phyloP scores from a whole-genome alignment of 2,797 vertebrate genomes.

The Lepus townsendii region DNA sequence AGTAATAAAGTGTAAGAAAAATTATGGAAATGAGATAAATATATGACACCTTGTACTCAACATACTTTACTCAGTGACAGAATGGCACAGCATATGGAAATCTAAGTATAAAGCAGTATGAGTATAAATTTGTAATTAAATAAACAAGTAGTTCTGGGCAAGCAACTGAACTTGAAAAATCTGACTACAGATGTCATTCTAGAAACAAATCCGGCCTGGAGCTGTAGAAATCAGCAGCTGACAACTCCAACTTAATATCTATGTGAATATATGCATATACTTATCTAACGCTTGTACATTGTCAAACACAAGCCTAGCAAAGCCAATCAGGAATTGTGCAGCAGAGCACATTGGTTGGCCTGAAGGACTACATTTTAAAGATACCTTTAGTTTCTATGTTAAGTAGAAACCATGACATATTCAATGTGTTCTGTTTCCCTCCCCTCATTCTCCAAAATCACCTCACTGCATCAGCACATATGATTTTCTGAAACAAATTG shows the following conservation, averaged over 20 bases:
- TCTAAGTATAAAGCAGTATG: slow-evolving; percentile 83
- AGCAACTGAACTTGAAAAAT: slow-evolving; percentile 80
- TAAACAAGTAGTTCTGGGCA: slow-evolving; percentile 84
- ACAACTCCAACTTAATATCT: neutral
- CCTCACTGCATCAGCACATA: accelerated
- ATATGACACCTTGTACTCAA: slow-evolving; percentile 81
- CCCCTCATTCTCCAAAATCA: neutral
- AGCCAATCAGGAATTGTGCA: neutral
- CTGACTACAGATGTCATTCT: slow-evolving; percentile 81
- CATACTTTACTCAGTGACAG: slow-evolving; percentile 78
- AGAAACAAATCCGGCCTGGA: slow-evolving; percentile 66
- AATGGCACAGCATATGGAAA: slow-evolving; percentile 83
- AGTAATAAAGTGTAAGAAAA: slow-evolving; percentile 73
- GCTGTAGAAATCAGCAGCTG: slow-evolving; percentile 29
- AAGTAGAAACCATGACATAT: neutral
- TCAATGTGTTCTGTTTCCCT: neutral
- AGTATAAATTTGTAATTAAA: slow-evolving; percentile 83
- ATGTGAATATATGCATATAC: neutral
- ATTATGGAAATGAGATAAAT: slow-evolving; percentile 81
- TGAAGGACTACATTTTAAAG: neutral
- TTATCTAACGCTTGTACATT: neutral
- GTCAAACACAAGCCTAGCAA: neutral
- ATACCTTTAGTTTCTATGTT: neutral
- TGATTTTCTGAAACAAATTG: slow-evolving; percentile 4
- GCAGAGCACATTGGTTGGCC: neutral